phyloP scores from a whole-genome alignment of 2,888 invertebrate genomes.

The Pandemis corylana region DNA sequence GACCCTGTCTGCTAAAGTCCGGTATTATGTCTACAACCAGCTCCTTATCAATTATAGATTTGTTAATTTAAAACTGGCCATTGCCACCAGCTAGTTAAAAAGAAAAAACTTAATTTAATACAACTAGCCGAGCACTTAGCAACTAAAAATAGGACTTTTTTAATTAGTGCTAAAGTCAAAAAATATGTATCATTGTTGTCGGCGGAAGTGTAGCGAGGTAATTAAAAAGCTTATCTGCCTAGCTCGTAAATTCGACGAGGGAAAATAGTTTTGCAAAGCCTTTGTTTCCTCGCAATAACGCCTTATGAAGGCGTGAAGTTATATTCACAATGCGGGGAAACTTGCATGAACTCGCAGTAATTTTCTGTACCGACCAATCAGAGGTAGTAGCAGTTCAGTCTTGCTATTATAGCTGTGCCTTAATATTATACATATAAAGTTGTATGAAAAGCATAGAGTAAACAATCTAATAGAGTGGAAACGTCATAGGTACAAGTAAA shows the following conservation, averaged over 20 bases:
- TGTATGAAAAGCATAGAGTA: too few species aligned
- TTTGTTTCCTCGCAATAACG: slow-evolving; percentile 17
- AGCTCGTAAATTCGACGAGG: slow-evolving; percentile 40
- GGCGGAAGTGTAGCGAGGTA: slow-evolving; percentile 52
- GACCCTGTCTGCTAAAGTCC: too few species aligned
- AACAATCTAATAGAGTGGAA: too few species aligned
- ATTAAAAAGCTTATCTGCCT: slow-evolving; percentile 55
- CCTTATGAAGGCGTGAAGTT: not conserved
- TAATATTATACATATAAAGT: too few species aligned
- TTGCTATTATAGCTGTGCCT: too few species aligned
- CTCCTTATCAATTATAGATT: too few species aligned
- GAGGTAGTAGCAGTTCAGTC: too few species aligned
- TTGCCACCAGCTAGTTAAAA: not conserved
- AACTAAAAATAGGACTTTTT: slow-evolving; percentile 39
- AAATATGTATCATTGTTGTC: slow-evolving; percentile 49
- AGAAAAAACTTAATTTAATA: not conserved
- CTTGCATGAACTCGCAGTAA: too few species aligned
- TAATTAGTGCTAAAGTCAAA: slow-evolving; percentile 48
- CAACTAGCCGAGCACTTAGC: slow-evolving; percentile 20
- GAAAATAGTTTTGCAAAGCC: slow-evolving; percentile 44
- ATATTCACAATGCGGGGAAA: not conserved
- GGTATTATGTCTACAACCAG: too few species aligned
- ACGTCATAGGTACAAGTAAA: too few species aligned
- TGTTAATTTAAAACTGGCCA: not conserved
- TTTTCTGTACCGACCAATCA: too few species aligned